A percentile compares a stretch with the other conserved stretches of the same genome.
phyloP scores from a whole-genome alignment of 2,113 vertebrate genomes.

The Tetrax tetrax region DNA sequence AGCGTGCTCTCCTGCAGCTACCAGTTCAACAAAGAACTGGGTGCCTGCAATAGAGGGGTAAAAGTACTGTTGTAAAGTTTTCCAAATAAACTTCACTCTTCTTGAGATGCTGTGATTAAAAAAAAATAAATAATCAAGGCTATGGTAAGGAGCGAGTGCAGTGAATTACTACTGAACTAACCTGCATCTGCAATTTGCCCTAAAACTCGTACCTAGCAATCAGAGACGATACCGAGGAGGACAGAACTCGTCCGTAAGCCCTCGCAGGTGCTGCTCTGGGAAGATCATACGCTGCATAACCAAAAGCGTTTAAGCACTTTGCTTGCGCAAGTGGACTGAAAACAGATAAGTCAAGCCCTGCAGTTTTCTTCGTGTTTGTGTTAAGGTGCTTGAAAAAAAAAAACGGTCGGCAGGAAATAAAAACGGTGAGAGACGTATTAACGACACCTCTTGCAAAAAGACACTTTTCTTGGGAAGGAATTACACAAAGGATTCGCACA shows the following conservation, averaged over 20 bases:
- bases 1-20: neutral
- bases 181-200: neutral
- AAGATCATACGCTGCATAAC: neutral
- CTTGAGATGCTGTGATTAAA: neutral
- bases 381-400: neutral
- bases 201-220: neutral
- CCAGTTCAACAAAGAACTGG: slow-evolving; percentile 17
- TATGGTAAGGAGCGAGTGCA: neutral
- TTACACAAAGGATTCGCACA: slow-evolving; percentile 49
- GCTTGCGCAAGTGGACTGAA: neutral
- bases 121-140: neutral
- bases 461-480: neutral
- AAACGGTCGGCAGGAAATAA: neutral
- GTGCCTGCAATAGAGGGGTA: neutral
- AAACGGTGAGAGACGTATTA: neutral
- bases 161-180: neutral
- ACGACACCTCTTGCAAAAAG: neutral
- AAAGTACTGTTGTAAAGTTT: neutral
- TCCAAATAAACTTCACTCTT: neutral
- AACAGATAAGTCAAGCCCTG: neutral
- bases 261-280: neutral
- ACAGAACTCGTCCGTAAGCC: neutral
- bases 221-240: neutral
- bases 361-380: neutral
- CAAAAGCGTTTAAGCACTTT: neutral